Percentiles rank a stretch among this genome's conserved stretches.
These are phyloP conservation scores for Drosophila auraria DNA, from an alignment of 1,140 invertebrate species.

Conservation along the genomic window DNA sequence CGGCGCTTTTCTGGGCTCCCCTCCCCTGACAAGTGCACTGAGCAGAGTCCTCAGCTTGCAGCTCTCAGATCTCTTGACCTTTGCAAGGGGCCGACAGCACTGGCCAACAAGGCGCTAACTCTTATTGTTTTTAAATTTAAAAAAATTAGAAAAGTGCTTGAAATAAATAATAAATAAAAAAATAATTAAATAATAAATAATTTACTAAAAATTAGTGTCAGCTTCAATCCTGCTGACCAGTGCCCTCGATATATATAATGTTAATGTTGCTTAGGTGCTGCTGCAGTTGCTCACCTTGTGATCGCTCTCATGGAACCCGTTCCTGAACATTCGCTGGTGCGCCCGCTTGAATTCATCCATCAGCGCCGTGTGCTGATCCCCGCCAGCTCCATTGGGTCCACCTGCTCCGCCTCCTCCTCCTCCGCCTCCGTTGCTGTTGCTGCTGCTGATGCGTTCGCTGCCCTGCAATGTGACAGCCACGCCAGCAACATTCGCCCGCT, in stretches of 20 bases:
- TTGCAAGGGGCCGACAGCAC: slow-evolving; percentile 49
- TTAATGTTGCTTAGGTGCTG: slow-evolving; percentile 15
- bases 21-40: slow-evolving; percentile 50
- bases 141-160: too few species aligned
- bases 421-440: background rate
- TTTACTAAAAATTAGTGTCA: too few species aligned
- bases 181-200: too few species aligned
- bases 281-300: slow-evolving; percentile 75
- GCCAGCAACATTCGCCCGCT: slow-evolving; percentile 51
- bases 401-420: slow-evolving; percentile 18
- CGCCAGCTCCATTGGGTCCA: slow-evolving; percentile 67
- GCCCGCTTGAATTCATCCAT: slow-evolving; percentile 95
- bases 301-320: slow-evolving; percentile 84
- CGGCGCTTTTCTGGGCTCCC: background rate
- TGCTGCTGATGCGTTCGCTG: slow-evolving; percentile 61
- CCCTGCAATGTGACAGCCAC: slow-evolving; percentile 42
- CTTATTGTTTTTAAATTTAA: too few species aligned
- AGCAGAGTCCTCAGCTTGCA: slow-evolving; percentile 6
- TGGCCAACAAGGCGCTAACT: background rate
- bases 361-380: slow-evolving; percentile 90
- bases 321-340: slow-evolving; percentile 93
- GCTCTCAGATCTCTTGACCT: slow-evolving; percentile 62
- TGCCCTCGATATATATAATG: background rate
- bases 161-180: too few species aligned
- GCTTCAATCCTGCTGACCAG: background rate